Evolutionary conservation across 2,113 vertebrate genomes (phyloP).

Genomic region (Elanus axillaris): DNA sequence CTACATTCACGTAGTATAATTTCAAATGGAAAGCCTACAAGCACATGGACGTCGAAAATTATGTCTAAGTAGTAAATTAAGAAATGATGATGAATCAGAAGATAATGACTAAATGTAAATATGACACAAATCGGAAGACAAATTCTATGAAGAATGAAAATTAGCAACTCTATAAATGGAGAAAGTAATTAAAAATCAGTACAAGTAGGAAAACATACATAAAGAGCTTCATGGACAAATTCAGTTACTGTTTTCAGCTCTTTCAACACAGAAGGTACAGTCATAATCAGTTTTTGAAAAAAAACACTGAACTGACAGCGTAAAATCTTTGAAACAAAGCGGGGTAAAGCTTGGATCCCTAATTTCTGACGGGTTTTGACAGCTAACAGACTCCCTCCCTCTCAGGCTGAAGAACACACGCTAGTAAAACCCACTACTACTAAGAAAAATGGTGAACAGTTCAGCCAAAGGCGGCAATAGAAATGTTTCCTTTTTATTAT

Average conservation of each 20-base stretch:
- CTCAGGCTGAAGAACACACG: neutral
- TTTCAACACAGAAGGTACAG: neutral
- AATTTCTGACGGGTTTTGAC: neutral
- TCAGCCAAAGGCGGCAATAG: neutral
- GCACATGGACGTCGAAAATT: neutral
- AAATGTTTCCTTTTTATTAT: neutral
- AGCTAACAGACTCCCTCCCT: neutral
- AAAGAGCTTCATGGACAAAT: conserved; percentile 25
- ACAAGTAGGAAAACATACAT: neutral
- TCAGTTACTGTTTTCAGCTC: neutral
- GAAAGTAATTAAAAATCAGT: neutral
- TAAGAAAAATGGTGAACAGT: neutral
- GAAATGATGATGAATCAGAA: neutral
- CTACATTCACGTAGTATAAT: neutral
- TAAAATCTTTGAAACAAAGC: neutral
- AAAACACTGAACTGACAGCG: neutral
- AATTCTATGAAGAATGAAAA: neutral
- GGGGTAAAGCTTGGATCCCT: neutral
- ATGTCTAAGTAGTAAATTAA: neutral
- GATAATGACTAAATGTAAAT: neutral
- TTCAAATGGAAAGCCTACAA: neutral
- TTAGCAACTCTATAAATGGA: neutral
- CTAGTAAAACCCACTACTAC: neutral
- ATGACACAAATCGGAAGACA: neutral
- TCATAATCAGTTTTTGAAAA: neutral